These are phyloP conservation scores for Lasioglossum villosulum DNA, from an alignment of 2,888 invertebrate genomes.

Conservation along the genomic window DNA sequence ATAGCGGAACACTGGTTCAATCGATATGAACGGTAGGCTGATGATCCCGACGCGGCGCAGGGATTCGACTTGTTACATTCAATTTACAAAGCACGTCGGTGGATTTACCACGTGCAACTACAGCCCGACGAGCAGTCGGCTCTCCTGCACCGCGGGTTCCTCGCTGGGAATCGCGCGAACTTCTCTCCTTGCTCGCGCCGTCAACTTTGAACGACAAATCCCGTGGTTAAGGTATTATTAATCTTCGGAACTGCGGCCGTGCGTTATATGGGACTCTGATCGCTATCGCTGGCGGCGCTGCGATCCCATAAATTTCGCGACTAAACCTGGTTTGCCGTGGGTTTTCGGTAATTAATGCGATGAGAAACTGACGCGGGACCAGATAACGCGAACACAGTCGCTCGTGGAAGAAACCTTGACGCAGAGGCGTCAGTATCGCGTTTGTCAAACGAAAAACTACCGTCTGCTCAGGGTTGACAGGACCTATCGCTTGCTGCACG, in stretches of 20 bases:
- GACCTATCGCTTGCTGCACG: no score
- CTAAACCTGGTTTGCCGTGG: slow-evolving; percentile 15
- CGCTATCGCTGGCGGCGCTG: slow-evolving; percentile 18
- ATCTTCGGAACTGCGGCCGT: slow-evolving; percentile 23
- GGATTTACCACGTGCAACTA: neutral
- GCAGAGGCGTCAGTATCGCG: neutral
- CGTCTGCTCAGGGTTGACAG: neutral
- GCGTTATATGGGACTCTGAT: slow-evolving; percentile 33
- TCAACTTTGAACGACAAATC: slow-evolving; percentile 24
- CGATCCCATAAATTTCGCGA: slow-evolving; percentile 30
- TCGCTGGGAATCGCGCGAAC: slow-evolving; percentile 1
- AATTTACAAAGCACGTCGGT: slow-evolving; percentile 12
- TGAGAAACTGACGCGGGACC: slow-evolving; percentile 11
- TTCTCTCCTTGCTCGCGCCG: neutral
- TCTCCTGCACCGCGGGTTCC: neutral
- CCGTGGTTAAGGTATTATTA: slow-evolving; percentile 33
- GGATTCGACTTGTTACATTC: slow-evolving; percentile 9
- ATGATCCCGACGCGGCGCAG: neutral
- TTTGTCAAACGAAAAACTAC: neutral
- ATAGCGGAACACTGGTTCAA: neutral
- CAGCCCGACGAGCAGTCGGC: neutral
- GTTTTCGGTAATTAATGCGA: slow-evolving; percentile 39
- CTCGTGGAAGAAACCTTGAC: slow-evolving; percentile 3
- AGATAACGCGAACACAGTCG: neutral
- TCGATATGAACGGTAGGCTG: neutral